Evolutionary conservation across 2,888 invertebrate species (phyloP).

Genomic region (Neria commutata): DNA sequence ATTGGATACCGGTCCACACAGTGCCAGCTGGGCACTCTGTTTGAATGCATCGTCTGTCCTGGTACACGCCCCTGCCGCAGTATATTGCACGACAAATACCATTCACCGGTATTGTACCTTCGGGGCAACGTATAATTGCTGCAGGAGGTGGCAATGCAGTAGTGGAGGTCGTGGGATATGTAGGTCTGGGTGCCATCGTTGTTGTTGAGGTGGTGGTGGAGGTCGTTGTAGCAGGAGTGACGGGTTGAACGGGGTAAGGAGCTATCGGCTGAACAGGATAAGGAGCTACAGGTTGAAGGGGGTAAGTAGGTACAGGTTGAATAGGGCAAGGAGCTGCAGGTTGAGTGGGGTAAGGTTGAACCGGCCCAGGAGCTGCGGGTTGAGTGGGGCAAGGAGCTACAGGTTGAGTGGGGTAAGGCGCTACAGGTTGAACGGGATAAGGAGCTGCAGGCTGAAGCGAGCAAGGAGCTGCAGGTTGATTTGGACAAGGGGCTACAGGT

Average conservation of each 20-base stretch:
- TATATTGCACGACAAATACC: conserved; percentile 42
- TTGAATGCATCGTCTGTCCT: conserved; percentile 36
- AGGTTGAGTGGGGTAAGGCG: conserved; percentile 4
- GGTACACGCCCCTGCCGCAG: conserved; percentile 38
- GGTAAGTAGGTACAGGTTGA: neutral
- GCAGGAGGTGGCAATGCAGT: conserved; percentile 22
- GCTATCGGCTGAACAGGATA: neutral
- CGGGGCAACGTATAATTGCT: conserved; percentile 34
- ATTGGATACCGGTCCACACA: conserved; percentile 42
- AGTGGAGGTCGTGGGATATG: neutral
- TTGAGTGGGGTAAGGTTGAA: conserved; percentile 8
- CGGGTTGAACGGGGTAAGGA: conserved; percentile 11
- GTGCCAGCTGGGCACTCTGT: conserved; percentile 44
- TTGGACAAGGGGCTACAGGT: conserved; percentile 8
- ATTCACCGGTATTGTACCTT: conserved; percentile 37
- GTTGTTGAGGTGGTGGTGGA: conserved; percentile 5
- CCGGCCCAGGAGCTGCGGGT: neutral
- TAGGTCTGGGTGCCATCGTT: neutral
- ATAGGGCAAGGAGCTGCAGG: conserved; percentile 4
- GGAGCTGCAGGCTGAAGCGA: neutral
- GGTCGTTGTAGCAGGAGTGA: neutral
- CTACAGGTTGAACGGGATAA: conserved; percentile 2
- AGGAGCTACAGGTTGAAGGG: neutral
- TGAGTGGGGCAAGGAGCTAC: conserved; percentile 10
- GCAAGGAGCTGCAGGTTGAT: neutral